Conservation (phyloP, 2,113 vertebrate species). For the Thymallus thymallus region DNA sequence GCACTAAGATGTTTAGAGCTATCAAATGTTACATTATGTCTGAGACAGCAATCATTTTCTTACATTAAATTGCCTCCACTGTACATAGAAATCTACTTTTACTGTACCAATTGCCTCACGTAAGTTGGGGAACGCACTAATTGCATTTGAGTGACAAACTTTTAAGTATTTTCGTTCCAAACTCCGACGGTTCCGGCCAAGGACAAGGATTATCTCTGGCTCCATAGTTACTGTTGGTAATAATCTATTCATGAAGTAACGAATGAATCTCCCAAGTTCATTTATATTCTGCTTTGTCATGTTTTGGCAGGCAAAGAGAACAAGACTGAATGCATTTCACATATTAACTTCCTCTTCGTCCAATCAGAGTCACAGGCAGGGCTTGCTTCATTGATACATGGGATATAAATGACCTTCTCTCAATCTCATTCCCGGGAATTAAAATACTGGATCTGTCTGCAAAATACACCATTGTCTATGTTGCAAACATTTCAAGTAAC, state of each 20-base stretch:
- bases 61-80: constrained; percentile 22
- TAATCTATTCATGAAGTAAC: constrained; percentile 44
- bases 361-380: constrained; percentile 29
- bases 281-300: constrained; percentile 28
- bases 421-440: not conserved
- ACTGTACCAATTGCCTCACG: constrained; percentile 17
- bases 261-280: constrained; percentile 26
- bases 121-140: constrained; percentile 16
- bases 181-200: not conserved
- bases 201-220: not conserved
- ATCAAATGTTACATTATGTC: constrained; percentile 10
- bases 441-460: not conserved
- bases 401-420: constrained; percentile 31
- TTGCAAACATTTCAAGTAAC: not conserved
- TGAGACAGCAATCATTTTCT: constrained; percentile 14
- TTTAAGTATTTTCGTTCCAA: constrained; percentile 3
- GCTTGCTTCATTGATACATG: not conserved
- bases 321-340: constrained; percentile 23
- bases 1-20: not conserved
- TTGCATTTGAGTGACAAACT: constrained; percentile 22
- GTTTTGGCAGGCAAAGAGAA: constrained; percentile 21
- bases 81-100: constrained; percentile 11
- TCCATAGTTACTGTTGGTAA: constrained; percentile 24
- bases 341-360: constrained; percentile 43
- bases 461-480: not conserved